Conservation (phyloP, 2,113 vertebrate species). For the Atherinomorus stipes region DNA sequence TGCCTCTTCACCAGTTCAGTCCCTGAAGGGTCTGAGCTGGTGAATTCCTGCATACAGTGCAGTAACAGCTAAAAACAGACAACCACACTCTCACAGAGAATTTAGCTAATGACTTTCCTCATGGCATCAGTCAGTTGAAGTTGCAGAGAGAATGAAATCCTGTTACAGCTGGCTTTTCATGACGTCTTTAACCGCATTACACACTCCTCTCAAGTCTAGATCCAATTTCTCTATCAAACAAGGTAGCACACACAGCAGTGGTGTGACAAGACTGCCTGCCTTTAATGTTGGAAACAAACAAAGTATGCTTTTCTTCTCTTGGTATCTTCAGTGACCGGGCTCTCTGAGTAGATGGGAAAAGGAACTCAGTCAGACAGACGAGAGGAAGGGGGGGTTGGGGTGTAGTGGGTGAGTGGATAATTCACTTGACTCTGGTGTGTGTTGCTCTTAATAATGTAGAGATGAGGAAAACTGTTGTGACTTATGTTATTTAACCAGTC, state of each 20-base stretch:
- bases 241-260: slow-evolving; percentile 44
- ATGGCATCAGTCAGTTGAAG: slow-evolving; percentile 64
- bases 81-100: slow-evolving; percentile 23
- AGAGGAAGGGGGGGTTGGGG: neutral
- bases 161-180: slow-evolving; percentile 78
- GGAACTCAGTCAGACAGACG: slow-evolving; percentile 60
- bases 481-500: neutral
- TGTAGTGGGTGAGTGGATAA: slow-evolving; percentile 24
- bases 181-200: slow-evolving; percentile 78
- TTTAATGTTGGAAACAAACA: slow-evolving; percentile 53
- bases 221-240: slow-evolving; percentile 77
- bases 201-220: slow-evolving; percentile 70
- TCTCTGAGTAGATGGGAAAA: slow-evolving; percentile 57
- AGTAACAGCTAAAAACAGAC: slow-evolving; percentile 18
- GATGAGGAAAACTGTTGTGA: neutral
- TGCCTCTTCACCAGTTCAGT: neutral
- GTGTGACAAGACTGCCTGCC: slow-evolving; percentile 37
- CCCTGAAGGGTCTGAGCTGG: neutral
- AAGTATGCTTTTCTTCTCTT: slow-evolving; percentile 34
- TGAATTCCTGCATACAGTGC: slow-evolving; percentile 9
- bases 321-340: slow-evolving; percentile 31
- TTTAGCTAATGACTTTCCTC: slow-evolving; percentile 74
- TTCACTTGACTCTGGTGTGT: slow-evolving; percentile 23
- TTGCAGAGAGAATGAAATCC: slow-evolving; percentile 71
- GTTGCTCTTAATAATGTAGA: slow-evolving; percentile 19